These are phyloP conservation scores for Amphiura filiformis DNA, from an alignment of 35 echinoderm and acorn worm species.

Conservation along the genomic window DNA sequence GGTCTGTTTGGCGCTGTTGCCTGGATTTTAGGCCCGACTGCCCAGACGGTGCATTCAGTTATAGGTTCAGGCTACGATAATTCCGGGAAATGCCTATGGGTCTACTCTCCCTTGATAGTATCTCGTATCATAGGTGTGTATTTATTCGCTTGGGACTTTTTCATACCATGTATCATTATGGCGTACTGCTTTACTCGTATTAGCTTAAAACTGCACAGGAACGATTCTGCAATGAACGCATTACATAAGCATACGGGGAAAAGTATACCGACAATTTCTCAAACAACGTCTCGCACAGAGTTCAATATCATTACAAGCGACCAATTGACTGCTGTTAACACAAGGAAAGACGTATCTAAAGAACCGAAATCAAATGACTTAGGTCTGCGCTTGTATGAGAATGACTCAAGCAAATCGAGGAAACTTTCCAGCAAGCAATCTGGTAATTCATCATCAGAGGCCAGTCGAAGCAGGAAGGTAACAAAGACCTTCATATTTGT, in stretches of 20 bases:
- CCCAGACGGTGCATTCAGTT: not conserved
- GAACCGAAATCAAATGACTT: too few species aligned
- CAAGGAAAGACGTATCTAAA: too few species aligned
- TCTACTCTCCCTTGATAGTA: not conserved
- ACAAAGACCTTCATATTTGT: not conserved
- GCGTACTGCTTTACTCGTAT: not conserved
- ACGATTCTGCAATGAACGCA: not conserved
- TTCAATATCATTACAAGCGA: too few species aligned
- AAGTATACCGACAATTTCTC: too few species aligned
- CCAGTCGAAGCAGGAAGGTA: not conserved
- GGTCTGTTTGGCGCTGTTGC: not conserved
- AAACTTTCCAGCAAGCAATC: too few species aligned
- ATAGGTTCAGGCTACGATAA: not conserved
- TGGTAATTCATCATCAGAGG: not conserved
- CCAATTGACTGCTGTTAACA: too few species aligned
- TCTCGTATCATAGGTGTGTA: not conserved
- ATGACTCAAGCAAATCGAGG: too few species aligned
- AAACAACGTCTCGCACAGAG: too few species aligned
- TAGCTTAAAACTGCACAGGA: not conserved
- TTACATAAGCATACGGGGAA: too few species aligned
- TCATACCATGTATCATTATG: not conserved
- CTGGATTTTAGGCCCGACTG: not conserved
- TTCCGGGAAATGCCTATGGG: not conserved
- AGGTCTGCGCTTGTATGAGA: too few species aligned
- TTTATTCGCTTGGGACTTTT: not conserved